Percentiles rank a stretch among this genome's conserved stretches.
Evolutionary conservation across 2,113 vertebrate species (phyloP).

Genomic region (Oryzias curvinotus): DNA sequence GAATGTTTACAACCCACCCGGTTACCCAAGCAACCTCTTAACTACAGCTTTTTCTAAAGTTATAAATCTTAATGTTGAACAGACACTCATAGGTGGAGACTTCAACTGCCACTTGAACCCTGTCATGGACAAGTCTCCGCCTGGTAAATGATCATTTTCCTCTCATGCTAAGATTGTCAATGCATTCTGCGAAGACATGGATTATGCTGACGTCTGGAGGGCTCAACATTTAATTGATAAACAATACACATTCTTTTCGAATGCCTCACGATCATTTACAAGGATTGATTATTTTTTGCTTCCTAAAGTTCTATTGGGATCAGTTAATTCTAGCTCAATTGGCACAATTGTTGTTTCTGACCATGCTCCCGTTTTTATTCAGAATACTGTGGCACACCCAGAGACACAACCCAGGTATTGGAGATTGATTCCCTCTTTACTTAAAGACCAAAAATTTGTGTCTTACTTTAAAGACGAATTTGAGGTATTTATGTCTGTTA

Average conservation of each 20-base stretch:
- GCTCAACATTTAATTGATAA: no score
- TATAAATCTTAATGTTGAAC: no score
- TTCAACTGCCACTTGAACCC: no score
- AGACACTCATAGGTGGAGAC: no score
- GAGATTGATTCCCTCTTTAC: background rate
- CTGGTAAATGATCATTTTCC: no score
- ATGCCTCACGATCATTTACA: background rate
- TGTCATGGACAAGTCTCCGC: no score
- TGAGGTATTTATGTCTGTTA: background rate
- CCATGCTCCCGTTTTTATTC: background rate
- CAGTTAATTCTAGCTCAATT: background rate
- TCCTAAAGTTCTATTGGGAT: background rate
- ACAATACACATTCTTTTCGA: background rate
- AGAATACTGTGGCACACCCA: background rate
- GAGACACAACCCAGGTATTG: background rate
- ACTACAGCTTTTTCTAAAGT: no score
- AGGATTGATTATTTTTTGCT: slow-evolving; percentile 4
- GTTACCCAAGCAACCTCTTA: no score
- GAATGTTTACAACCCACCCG: no score
- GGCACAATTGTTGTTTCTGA: background rate
- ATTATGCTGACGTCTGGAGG: no score
- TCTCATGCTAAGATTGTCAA: no score
- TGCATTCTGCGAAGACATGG: no score
- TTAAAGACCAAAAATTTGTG: background rate
- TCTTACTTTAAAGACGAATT: background rate